Percentiles rank a stretch among this genome's conserved stretches.
phyloP scores from a whole-genome alignment of 1,140 invertebrate species.

The Cyrtorhinus lividipennis region DNA sequence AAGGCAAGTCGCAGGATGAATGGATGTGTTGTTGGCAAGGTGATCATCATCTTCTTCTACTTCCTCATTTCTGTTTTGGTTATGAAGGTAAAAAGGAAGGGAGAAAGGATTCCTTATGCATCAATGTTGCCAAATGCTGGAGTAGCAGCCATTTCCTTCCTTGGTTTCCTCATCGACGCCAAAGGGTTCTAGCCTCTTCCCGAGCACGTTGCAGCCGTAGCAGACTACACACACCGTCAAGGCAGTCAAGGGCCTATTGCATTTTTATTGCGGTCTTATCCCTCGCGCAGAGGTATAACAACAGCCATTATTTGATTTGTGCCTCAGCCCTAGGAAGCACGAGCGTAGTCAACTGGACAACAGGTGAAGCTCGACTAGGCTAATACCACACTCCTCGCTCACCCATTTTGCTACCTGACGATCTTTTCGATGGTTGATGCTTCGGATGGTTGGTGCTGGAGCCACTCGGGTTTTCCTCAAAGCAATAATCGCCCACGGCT shows the following conservation, averaged over 20 bases:
- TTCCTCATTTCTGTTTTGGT: too few species aligned
- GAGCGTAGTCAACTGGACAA: not conserved
- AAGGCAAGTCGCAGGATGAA: too few species aligned
- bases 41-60: too few species aligned
- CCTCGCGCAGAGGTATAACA: not conserved
- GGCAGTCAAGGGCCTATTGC: not conserved
- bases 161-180: not conserved
- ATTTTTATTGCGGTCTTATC: not conserved
- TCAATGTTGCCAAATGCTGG: not conserved
- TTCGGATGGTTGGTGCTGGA: not conserved
- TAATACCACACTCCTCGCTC: not conserved
- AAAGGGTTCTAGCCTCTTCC: not conserved
- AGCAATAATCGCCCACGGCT: slow-evolving; percentile 16
- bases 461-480: slow-evolving; percentile 17
- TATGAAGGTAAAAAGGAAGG: too few species aligned
- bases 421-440: not conserved
- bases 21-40: too few species aligned
- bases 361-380: not conserved
- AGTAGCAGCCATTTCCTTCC: not conserved
- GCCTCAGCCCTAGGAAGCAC: not conserved
- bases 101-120: too few species aligned
- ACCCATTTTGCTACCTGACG: not conserved
- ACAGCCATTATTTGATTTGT: not conserved
- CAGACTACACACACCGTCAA: not conserved
- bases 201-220: not conserved